These are phyloP conservation scores for Gadopsis bispinosus DNA, from an alignment of 2,797 vertebrate species.

Conservation along the genomic window DNA sequence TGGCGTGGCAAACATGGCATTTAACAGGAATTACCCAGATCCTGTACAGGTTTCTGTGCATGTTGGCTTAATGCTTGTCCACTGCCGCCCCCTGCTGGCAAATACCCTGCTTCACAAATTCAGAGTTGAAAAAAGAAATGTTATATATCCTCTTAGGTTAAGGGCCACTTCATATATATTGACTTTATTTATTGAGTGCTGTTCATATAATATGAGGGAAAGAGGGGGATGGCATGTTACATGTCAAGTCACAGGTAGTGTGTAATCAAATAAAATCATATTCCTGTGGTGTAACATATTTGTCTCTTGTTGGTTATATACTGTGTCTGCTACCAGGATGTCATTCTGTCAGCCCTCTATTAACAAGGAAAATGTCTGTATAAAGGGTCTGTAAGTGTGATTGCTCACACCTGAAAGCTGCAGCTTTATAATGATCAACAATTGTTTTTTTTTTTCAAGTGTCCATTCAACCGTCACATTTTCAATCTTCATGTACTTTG, in stretches of 20 bases:
- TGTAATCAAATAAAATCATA: not conserved
- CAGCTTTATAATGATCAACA: not conserved
- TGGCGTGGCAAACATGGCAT: not conserved
- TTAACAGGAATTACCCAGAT: not conserved
- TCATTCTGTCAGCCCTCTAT: not conserved
- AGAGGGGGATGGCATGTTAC: not conserved
- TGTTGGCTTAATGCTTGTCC: constrained; percentile 17
- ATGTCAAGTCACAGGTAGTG: not conserved
- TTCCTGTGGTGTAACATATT: not conserved
- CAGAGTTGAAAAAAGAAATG: not conserved
- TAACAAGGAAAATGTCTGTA: too few species aligned
- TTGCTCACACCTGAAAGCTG: not conserved
- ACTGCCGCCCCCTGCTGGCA: constrained; percentile 65
- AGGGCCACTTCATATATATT: not conserved
- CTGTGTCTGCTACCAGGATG: constrained; percentile 3
- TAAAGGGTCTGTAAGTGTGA: not conserved
- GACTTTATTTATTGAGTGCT: not conserved
- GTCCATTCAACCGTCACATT: not conserved
- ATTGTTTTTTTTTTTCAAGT: not conserved
- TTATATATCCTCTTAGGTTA: not conserved
- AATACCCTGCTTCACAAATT: not conserved
- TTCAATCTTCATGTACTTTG: not conserved
- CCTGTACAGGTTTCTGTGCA: not conserved
- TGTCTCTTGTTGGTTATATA: not conserved
- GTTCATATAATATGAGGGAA: not conserved